Base-by-base conservation (phyloP, 2,888 invertebrate species). In the Sussaba pulchella region DNA sequence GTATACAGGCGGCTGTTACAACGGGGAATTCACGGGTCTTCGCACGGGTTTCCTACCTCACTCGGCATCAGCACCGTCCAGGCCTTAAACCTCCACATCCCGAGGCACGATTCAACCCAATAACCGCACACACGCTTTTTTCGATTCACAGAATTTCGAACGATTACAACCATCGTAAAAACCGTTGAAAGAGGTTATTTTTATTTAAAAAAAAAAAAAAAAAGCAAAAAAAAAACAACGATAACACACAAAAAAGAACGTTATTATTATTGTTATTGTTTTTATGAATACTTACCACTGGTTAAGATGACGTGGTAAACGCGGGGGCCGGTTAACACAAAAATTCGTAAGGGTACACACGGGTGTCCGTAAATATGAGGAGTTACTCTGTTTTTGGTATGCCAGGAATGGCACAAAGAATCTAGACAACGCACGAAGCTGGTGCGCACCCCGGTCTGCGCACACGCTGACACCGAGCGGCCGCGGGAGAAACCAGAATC, bases 321-420 rank as follows among this genome's bases (percentile, higher is more conserved):
- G 83, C 87, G 87, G 87, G 86, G 85, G 83, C 87, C 86, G 86
- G 82, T 85, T 88, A 87, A 87, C 89, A 85, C 89, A 86, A 89
- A 92, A 92, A 91, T 91, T 90, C 90, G 89, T 90, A 89, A 90
- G 87, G 31, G 6, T 31, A 31, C 88, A 92, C 91, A 91, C 89
- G 91, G 91, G n/a, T n/a, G n/a, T 91, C 91, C 90, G 92, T 92
- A 93, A 93, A 93, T 92, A 92, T 92, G 92, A 92, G 90, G 89
- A 88, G 89, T 90, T 91, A 92, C 93, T 93, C 93, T 93, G 93
- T 93, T 93, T 93, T 93, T 96, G 97, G 97, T 96, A 97, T 97
- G 97, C 96, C 95, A 96, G 96, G 97, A 97, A 97, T 97, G 97
- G 96, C 97, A 97, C 96, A 97, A 97, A 97, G 97, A 97, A 97